Conservation (phyloP, 2,888 invertebrate species). For the Cryptocheilus praepositus region DNA sequence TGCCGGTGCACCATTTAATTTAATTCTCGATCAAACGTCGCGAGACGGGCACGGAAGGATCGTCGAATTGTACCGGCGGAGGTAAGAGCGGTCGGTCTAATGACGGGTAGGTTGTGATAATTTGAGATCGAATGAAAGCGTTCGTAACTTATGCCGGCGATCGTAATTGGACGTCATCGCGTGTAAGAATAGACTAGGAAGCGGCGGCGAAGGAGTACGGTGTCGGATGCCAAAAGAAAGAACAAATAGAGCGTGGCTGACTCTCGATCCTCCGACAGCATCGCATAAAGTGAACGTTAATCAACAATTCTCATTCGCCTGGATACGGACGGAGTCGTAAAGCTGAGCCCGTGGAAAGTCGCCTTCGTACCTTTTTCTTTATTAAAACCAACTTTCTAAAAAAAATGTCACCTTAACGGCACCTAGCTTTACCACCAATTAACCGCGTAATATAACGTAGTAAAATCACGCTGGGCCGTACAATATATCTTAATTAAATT, state of each 20-base stretch:
- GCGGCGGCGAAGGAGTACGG: conserved; percentile 19
- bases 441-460: background rate
- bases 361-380: no score
- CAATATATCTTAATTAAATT: conserved; percentile 1
- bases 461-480: background rate
- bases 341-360: no score
- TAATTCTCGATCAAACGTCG: no score
- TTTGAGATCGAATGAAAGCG: conserved; percentile 18
- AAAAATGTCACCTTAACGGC: conserved; percentile 5
- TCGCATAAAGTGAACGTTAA: conserved; percentile 1
- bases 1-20: no score
- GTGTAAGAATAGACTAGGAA: conserved; percentile 23
- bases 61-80: no score
- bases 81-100: conserved; percentile 21
- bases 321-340: no score
- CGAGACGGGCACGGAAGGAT: no score
- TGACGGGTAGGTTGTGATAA: conserved; percentile 28
- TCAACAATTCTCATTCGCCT: background rate
- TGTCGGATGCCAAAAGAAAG: conserved; percentile 22
- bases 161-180: conserved; percentile 28
- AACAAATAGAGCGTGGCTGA: conserved; percentile 47
- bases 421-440: background rate
- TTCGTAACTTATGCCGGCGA: conserved; percentile 20
- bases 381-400: conserved; percentile 2
- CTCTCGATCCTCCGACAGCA: background rate